Base-by-base conservation (phyloP, 1,140 invertebrate species). In the Oppia nitens region DNA sequence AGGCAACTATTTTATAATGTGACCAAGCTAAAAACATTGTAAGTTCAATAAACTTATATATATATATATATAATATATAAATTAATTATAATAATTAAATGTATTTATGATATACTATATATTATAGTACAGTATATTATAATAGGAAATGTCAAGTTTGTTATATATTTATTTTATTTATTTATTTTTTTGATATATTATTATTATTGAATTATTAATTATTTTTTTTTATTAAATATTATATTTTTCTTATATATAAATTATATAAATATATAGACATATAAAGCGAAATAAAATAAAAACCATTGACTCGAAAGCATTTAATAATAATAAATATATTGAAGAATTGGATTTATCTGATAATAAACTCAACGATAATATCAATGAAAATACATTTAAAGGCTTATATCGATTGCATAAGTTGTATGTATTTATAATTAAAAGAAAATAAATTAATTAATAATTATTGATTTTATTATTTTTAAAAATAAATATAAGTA, bases 351-450 rank as follows among this genome's bases (percentile, higher is more conserved):
- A 54, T 28, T 54, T 54, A 27, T 24, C 21, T 24, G 73, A 75
- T n/a, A 81, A 82, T 51, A 66, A 74, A 6, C 17, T 40, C 6
- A 74, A 78, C 26, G 68, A 76, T 21, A 66, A 55, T 1, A 66
- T 67, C 12, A 53, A 64, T n/a, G 49, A 61, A 47, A n/a, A 47
- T 2, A 45, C 62, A 4, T 67, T 68, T 25, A 56, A 51, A 3
- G 59, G 54, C 47, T 28, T 62, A 6, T 51, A 49, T 17, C 59
- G 62, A 29, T 47, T 69, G n/a, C 62, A 58, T 54, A 64, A 63
- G 32, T 32, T 69, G 66, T 67, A 61, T 62, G 64, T 69, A 25
- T 40, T 40, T 9, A 40, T 9, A 40, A 17, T 17, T 40, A 40
- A 60, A 6, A 40, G 17, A 9, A 40, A 40, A 40, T 17, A 40